Percentiles rank a stretch among this genome's conserved stretches.
phyloP scores from a whole-genome alignment of 2,113 vertebrate species.

The Leucopsar rothschildi region DNA sequence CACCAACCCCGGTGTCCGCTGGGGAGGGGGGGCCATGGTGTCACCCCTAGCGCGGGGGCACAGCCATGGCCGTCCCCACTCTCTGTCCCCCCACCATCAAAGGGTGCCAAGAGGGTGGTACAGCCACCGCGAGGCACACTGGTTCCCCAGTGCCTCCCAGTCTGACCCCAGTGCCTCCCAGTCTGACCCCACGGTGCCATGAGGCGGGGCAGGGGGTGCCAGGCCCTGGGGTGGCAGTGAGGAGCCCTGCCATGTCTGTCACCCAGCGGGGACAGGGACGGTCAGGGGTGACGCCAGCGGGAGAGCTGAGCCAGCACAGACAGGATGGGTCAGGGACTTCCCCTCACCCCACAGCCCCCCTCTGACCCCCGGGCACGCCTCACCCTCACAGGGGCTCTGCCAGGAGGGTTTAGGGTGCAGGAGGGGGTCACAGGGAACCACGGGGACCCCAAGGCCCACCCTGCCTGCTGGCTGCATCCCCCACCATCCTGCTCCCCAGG shows the following conservation, averaged over 20 bases:
- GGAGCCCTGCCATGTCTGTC: background rate
- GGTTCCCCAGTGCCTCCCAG: background rate
- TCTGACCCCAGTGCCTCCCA: background rate
- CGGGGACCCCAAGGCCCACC: background rate
- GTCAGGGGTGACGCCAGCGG: background rate
- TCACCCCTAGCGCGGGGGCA: background rate
- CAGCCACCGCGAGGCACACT: accelerated
- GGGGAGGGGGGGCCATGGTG: background rate
- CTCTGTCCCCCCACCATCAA: background rate
- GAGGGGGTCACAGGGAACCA: background rate
- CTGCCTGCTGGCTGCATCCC: background rate
- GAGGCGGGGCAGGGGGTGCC: accelerated
- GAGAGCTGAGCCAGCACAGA: background rate
- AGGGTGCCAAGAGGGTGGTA: background rate
- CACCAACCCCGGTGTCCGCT: background rate
- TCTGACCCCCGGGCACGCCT: background rate
- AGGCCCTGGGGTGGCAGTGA: background rate
- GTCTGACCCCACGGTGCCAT: background rate
- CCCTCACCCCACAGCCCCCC: background rate
- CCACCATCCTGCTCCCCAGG: background rate
- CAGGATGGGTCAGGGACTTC: slow-evolving; percentile 75
- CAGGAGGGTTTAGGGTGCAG: background rate
- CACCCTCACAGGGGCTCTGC: background rate
- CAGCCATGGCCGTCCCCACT: too few species aligned
- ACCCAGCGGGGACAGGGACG: background rate